These are phyloP conservation scores for Zaprionus tsacasi DNA, from an alignment of 1,140 invertebrate genomes.

Conservation along the genomic window DNA sequence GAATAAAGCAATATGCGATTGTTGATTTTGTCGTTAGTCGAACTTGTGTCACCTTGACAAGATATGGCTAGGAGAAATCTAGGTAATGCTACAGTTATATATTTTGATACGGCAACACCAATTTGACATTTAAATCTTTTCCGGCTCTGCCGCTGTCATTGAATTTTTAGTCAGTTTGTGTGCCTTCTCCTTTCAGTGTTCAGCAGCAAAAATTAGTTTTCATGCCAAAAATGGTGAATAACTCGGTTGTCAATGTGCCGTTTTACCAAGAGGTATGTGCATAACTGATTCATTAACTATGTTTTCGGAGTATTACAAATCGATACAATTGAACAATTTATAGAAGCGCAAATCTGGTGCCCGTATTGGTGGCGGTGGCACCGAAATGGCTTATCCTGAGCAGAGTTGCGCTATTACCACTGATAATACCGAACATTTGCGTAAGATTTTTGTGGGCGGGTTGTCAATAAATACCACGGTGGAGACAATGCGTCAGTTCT, in stretches of 20 bases:
- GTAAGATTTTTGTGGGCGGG: slow-evolving; percentile 72
- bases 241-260: slow-evolving; percentile 26
- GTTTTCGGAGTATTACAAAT: neutral
- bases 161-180: slow-evolving; percentile 38
- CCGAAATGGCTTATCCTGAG: slow-evolving; percentile 1
- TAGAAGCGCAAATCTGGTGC: slow-evolving; percentile 35
- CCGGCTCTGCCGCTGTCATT: slow-evolving; percentile 37
- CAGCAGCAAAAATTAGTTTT: slow-evolving; percentile 31
- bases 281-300: neutral
- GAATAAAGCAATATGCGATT: neutral
- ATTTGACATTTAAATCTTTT: slow-evolving; percentile 50
- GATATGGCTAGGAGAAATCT: neutral
- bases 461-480: slow-evolving; percentile 51
- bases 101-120: slow-evolving; percentile 26
- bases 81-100: neutral
- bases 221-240: slow-evolving; percentile 52
- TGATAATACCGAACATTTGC: slow-evolving; percentile 56
- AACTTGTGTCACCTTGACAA: slow-evolving; percentile 1
- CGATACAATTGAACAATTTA: neutral
- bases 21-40: neutral
- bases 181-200: slow-evolving; percentile 40
- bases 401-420: neutral
- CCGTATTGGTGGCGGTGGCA: neutral
- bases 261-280: slow-evolving; percentile 53
- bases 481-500: slow-evolving; percentile 48